Evolutionary conservation across 2,888 invertebrate species (phyloP).

Genomic region (Arctia plantaginis): DNA sequence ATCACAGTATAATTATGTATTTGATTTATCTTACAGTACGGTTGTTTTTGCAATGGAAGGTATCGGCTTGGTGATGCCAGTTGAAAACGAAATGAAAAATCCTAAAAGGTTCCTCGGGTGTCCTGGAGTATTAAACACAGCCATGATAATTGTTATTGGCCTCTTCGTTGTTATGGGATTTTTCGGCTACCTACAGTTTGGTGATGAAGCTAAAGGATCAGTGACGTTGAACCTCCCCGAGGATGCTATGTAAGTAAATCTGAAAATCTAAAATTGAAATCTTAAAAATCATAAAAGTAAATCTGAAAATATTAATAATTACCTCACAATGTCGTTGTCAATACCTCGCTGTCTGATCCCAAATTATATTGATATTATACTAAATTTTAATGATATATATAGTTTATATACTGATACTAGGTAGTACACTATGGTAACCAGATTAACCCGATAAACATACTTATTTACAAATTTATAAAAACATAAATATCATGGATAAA

Average conservation of each 20-base stretch:
- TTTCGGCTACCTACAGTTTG: constrained; percentile 95
- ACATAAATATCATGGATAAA: too few species aligned
- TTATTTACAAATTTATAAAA: too few species aligned
- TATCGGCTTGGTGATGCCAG: constrained; percentile 96
- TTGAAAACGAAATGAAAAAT: constrained; percentile 96
- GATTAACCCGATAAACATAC: too few species aligned
- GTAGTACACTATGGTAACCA: too few species aligned
- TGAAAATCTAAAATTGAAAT: too few species aligned
- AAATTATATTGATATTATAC: too few species aligned
- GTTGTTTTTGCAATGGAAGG: constrained; percentile 99
- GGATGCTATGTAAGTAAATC: constrained; percentile 87
- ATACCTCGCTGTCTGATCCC: too few species aligned
- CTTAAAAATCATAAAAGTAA: too few species aligned
- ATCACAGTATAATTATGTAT: neutral
- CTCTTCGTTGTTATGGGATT: constrained; percentile 94
- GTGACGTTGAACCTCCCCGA: constrained; percentile 94
- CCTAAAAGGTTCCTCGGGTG: constrained; percentile 93
- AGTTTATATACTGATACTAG: too few species aligned
- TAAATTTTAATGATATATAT: too few species aligned
- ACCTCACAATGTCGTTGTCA: too few species aligned
- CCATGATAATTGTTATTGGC: constrained; percentile 92
- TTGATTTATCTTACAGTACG: constrained; percentile 85
- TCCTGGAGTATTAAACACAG: constrained; percentile 94
- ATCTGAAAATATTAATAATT: neutral
- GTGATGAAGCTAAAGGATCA: constrained; percentile 89